Conservation (phyloP, 2,797 vertebrate genomes). For the Cyclura pinguis region DNA sequence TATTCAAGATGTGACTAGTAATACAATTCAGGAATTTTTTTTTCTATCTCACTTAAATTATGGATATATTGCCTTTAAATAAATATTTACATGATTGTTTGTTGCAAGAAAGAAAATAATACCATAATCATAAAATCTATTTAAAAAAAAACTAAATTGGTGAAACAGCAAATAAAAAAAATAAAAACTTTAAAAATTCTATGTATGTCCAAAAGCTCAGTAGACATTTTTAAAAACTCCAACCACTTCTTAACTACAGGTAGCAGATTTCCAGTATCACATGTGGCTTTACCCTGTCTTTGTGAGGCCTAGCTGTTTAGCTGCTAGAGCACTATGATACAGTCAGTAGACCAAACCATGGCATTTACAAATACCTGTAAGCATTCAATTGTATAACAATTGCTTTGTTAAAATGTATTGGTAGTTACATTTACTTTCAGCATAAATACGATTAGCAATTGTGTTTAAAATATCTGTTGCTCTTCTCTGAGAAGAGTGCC, state of each 20-base stretch:
- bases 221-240: background rate
- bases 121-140: background rate
- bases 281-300: background rate
- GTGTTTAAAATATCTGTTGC: slow-evolving; percentile 28
- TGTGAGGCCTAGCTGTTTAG: background rate
- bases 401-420: background rate
- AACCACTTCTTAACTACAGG: background rate
- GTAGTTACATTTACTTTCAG: background rate
- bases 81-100: no score
- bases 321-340: background rate
- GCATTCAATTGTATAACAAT: slow-evolving; percentile 6
- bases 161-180: background rate
- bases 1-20: no score
- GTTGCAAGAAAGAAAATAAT: background rate
- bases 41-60: background rate
- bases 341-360: background rate
- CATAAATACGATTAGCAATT: slow-evolving; percentile 5
- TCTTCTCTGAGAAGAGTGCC: background rate
- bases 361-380: slow-evolving; percentile 2
- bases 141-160: background rate
- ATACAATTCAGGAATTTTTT: background rate
- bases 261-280: background rate
- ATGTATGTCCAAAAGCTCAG: background rate
- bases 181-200: background rate
- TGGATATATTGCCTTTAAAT: background rate